These are phyloP conservation scores for Pseudobourletiella spinata DNA, from an alignment of 1,140 invertebrate species.

Conservation along the genomic window DNA sequence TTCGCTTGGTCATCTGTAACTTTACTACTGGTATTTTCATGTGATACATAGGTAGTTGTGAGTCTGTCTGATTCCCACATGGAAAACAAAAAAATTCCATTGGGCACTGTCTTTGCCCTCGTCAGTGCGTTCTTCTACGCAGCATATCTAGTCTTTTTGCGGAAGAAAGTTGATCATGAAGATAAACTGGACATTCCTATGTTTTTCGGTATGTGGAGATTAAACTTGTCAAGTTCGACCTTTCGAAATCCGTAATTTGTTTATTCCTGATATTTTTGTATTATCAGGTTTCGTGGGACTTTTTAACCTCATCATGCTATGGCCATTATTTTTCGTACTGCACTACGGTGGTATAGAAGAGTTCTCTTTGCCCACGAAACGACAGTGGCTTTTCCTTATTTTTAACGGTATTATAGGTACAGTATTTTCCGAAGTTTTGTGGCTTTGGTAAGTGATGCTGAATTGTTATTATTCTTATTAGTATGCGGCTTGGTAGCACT, in stretches of 20 bases:
- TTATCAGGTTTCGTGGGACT: constrained; percentile 75
- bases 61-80: constrained; percentile 57
- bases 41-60: constrained; percentile 57
- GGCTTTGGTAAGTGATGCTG: constrained; percentile 80
- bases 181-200: constrained; percentile 80
- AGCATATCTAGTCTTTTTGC: constrained; percentile 69
- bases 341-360: constrained; percentile 65
- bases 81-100: constrained; percentile 50
- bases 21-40: too few relatives aligned
- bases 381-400: constrained; percentile 66
- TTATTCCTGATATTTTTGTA: constrained; percentile 19
- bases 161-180: constrained; percentile 70
- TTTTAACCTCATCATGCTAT: constrained; percentile 68
- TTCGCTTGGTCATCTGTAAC: too few relatives aligned
- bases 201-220: constrained; percentile 64
- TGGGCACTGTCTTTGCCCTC: constrained; percentile 64
- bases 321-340: constrained; percentile 76
- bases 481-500: too few relatives aligned
- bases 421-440: constrained; percentile 72
- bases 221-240: too few relatives aligned
- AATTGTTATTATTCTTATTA: too few relatives aligned
- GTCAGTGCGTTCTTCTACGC: constrained; percentile 77
- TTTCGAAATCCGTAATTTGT: background rate
- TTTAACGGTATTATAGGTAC: constrained; percentile 80
- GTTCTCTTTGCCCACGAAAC: constrained; percentile 69